Percentiles rank a stretch among this genome's conserved stretches.
Evolutionary conservation across 2,888 invertebrate genomes (phyloP).

Genomic region (Patella depressa): DNA sequence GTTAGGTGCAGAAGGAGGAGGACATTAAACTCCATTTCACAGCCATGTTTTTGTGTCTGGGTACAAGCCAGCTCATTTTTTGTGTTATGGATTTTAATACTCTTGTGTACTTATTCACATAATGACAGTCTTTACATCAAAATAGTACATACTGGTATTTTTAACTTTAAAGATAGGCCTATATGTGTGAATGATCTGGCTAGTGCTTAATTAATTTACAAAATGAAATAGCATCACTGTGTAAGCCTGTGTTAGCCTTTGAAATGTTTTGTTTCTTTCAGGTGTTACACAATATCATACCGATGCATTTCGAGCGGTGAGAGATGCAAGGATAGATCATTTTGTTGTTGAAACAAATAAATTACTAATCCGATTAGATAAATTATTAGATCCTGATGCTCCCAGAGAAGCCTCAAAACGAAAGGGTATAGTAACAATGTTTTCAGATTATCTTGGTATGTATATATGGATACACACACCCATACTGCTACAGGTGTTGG

Average conservation of each 20-base stretch:
- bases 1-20: too few relatives aligned
- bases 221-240: background rate
- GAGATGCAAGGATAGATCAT: constrained; percentile 84
- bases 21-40: too few relatives aligned
- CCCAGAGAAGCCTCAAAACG: constrained; percentile 74
- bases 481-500: too few relatives aligned
- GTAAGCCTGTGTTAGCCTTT: background rate
- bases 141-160: too few relatives aligned
- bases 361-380: constrained; percentile 91
- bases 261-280: constrained; percentile 32
- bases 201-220: background rate
- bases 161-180: too few relatives aligned
- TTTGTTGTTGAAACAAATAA: constrained; percentile 96
- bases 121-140: too few relatives aligned
- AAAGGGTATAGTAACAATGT: constrained; percentile 58
- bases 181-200: too few relatives aligned
- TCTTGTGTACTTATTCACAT: too few relatives aligned
- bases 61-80: too few relatives aligned
- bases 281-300: constrained; percentile 79
- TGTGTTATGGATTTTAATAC: too few relatives aligned
- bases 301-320: constrained; percentile 80
- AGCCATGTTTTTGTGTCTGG: too few relatives aligned
- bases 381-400: constrained; percentile 82
- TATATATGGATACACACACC: background rate
- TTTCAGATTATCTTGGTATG: constrained; percentile 9